phyloP scores from a whole-genome alignment of 1,140 invertebrate genomes.

The Agraylea sexmaculata region DNA sequence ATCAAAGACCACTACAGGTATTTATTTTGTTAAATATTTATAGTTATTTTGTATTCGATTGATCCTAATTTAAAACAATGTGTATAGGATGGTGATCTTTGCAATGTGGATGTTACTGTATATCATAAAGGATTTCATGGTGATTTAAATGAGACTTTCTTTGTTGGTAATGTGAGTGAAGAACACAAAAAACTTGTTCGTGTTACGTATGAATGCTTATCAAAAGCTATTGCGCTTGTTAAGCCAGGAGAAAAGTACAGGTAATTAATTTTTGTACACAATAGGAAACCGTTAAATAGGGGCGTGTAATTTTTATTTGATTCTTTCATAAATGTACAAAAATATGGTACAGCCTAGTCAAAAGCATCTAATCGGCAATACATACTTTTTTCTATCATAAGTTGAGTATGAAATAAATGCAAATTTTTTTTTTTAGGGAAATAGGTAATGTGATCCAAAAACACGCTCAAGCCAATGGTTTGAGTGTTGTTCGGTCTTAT shows the following conservation, averaged over 20 bases:
- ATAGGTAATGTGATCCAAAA: constrained; percentile 98
- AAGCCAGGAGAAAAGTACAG: constrained; percentile 88
- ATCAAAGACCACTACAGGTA: constrained; percentile 67
- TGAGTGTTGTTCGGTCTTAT: constrained; percentile 92
- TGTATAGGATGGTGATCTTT: constrained; percentile 86
- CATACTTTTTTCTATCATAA: too few species aligned
- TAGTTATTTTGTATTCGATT: background rate
- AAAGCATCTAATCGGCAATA: too few species aligned
- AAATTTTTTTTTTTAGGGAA: constrained; percentile 48
- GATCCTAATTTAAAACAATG: constrained; percentile 13
- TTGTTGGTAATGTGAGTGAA: constrained; percentile 80
- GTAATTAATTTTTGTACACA: constrained; percentile 9
- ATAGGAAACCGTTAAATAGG: too few species aligned
- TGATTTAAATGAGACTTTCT: constrained; percentile 97
- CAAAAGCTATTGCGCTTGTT: constrained; percentile 87
- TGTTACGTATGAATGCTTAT: constrained; percentile 85
- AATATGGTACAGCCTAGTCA: too few species aligned
- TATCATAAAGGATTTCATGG: constrained; percentile 96
- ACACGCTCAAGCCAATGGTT: constrained; percentile 88
- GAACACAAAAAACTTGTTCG: constrained; percentile 79
- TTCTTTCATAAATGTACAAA: too few species aligned
- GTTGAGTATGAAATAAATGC: too few species aligned
- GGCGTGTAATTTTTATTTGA: too few species aligned
- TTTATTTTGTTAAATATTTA: background rate
- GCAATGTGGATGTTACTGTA: constrained; percentile 98